Evolutionary conservation across 1,140 invertebrate genomes (phyloP), one percentile per base, ranked within the genome.

Genomic region (Aricia agestis): DNA sequence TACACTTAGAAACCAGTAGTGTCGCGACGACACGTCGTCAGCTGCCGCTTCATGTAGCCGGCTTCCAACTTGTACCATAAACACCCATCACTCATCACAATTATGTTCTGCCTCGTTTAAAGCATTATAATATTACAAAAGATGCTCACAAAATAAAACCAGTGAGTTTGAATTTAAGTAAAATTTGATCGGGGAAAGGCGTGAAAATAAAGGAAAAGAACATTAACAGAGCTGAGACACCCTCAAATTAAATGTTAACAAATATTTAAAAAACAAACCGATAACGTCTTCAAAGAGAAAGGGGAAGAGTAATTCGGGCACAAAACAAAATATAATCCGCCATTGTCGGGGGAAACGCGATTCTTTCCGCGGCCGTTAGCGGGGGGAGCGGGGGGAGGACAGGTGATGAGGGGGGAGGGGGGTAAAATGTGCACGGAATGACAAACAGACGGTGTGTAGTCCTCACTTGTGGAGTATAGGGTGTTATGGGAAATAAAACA

Each of bases 301-400:
- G 45, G 45, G 45, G 45, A 52, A 15, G 45, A 9, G 45, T 52
- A 52, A 52, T 52, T 52, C 11, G 45, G 45, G 45, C 45, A 13
- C 45, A 52, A 52, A 52, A 52, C 45, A 52, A 52, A 52, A 52
- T 52, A 52, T 52, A 52, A 52, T 52, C 11, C 45, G 45, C 45
- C 45, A 52, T 52, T 52, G 45, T 52, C 13, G 45, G 45, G 45
- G 45, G 11, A 52, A 52, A 13, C 45, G 41, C 41, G 41, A 42
- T 42, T 6, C 6, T 42, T 42, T 52, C 9, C 45, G 36, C 6
- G 9, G 36, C 6, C 0, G 45, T 4, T 52, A 9, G 10, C 6
- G 45, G 45, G 45, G 9, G 11, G 42, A 45, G 42, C 2, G 42
- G 42, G 42, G 42, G 45, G 36, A 36, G 36, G 36, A 9, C 36